Evolutionary conservation across 1,140 invertebrate genomes (phyloP), one percentile per base, ranked within the genome.

Genomic region (Neodiprion fabricii): DNA sequence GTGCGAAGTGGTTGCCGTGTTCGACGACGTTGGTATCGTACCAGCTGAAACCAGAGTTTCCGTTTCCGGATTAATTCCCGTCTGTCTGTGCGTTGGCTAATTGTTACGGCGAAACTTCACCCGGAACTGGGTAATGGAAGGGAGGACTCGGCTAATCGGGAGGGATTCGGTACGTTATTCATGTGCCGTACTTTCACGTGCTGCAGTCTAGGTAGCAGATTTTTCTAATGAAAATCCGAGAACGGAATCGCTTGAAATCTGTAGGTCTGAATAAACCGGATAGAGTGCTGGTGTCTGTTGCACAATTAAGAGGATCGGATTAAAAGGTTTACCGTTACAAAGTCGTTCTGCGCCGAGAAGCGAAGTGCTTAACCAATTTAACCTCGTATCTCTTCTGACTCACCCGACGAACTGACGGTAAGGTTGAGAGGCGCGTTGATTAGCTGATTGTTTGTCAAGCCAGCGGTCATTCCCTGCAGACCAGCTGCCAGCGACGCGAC

Each of bases 391-490:
- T 61, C 11, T 61, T 14, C 11, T 21, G 50, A 81, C 83, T 82
- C 86, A 91, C 91, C 92, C 79, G 92, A 91, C 71, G 92, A 91
- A 80, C 93, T 94, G 77, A 95, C 92, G 82, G 93, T 95, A 67
- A 95, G 89, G 87, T 96, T 96, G 74, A 95, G 89, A 7, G 94
- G 94, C 50, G 94, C 93, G 85, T 95, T 95, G 84, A 94, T 92
- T 76, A 93, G 90, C 70, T 92, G 90, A 83, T 92, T 93, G 77
- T 89, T 90, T 47, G 91, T 89, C 82, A 92, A 86, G 71, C 91
- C 90, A 21, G 92, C 91, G 67, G 88, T 86, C 87, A 95, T 92
- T 79, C 92, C 93, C 84, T 94, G 93, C 71, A 95, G 90, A 80
- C 93, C 92, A 21, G 92, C 91, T 9, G 92, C 92, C 74, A 93